phyloP scores from a whole-genome alignment of 1,140 invertebrate species.

The Procambarus virginalis region DNA sequence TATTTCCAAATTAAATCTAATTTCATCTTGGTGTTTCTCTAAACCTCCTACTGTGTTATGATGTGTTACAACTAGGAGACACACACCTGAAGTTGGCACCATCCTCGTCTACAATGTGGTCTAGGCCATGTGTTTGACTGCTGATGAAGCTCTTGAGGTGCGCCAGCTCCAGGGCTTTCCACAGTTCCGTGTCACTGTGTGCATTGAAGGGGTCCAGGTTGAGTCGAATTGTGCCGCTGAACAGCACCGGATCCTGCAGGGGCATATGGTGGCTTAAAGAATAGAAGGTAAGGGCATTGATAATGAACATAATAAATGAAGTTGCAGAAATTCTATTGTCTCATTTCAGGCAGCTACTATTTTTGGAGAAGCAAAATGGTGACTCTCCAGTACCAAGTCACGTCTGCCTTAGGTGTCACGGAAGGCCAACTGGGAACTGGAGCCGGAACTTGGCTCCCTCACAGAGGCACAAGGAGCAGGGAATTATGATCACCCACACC shows the following conservation, averaged over 20 bases:
- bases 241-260: slow-evolving; percentile 78
- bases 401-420: neutral
- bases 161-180: slow-evolving; percentile 86
- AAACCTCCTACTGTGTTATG: neutral
- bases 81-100: slow-evolving; percentile 87
- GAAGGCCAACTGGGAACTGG: neutral
- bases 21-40: no score
- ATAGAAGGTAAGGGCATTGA: no score
- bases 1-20: no score
- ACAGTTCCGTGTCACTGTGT: slow-evolving; percentile 86
- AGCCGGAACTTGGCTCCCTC: no score
- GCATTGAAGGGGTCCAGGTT: slow-evolving; percentile 90
- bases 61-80: neutral
- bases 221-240: slow-evolving; percentile 85
- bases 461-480: no score
- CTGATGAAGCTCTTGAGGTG: slow-evolving; percentile 86
- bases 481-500: no score
- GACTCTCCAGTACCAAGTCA: neutral
- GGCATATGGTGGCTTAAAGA: neutral
- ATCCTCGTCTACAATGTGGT: slow-evolving; percentile 88
- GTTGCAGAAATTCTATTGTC: no score
- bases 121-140: slow-evolving; percentile 81
- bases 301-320: neutral
- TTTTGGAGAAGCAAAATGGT: no score
- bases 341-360: no score